Base-by-base conservation (phyloP, 2,888 invertebrate genomes). In the Ophioninae sp. region DNA sequence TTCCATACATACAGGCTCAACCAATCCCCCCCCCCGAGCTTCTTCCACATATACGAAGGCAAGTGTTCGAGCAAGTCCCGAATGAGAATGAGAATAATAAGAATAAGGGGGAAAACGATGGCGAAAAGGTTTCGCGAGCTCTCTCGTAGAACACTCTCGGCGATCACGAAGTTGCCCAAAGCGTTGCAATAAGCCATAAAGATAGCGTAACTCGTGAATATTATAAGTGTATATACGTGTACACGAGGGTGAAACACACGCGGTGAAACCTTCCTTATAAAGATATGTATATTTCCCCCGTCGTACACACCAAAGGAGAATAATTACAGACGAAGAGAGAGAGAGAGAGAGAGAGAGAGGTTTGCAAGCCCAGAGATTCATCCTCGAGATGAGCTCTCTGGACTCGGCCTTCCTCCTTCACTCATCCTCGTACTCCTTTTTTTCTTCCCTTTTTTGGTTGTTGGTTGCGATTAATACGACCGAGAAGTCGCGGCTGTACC, bases 131-230 rank as follows among this genome's bases (percentile, higher is more conserved):
- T 81, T 82, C 82, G 72, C 72, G 58, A 59, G 67, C 69, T 79
- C 68, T 67, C 56, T 59, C 56, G 65, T 58, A 67, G 75, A 65
- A 59, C 75, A 79, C 80, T 86, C 84, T 87, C 85, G 86, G 86
- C 87, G 90, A 91, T 90, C 91, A 90, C 90, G 90, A 90, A 90
- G 89, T 89, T 90, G 91, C 91, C 91, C 86, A 90, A 90, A 91
- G 91, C 91, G 90, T 86, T 90, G 91, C 89, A 90, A 91, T 90
- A 90, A 90, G 91, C 91, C 88, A 91, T 91, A 91, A 91, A 91
- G 91, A 91, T 91, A 91, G 87, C 88, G 86, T 80, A 82, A 76
- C 77, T 75, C 85, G 63, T 87, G 88, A 89, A 91, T 90, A 89
- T 86, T 37, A 44, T 59, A 75, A 44, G 61, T 22, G 39, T 22